phyloP scores from a whole-genome alignment of 2,888 invertebrate species.

The Napeogenes inachia region DNA sequence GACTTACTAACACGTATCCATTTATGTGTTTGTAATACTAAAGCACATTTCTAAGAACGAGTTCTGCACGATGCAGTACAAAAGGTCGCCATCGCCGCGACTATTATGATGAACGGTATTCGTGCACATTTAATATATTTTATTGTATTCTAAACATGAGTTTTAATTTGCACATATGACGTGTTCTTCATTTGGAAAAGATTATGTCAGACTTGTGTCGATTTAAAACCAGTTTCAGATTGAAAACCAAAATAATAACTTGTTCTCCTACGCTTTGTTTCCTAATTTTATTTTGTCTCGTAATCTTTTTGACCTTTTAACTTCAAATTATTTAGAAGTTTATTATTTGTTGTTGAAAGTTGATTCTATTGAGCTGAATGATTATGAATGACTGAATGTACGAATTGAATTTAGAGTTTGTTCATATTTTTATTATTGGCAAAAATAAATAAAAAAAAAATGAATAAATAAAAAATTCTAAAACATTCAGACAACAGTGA shows the following conservation, averaged over 20 bases:
- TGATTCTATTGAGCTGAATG: no score
- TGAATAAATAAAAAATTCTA: no score
- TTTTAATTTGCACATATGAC: slow-evolving; percentile 9
- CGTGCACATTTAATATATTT: slow-evolving; percentile 19
- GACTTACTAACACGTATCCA: background rate
- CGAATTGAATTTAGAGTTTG: no score
- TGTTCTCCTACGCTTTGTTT: slow-evolving; percentile 42
- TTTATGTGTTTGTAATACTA: slow-evolving; percentile 7
- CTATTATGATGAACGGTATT: slow-evolving; percentile 32
- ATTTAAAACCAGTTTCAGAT: slow-evolving; percentile 54
- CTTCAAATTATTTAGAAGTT: background rate
- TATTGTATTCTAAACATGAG: background rate
- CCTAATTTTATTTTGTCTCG: slow-evolving; percentile 8
- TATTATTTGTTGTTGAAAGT: no score
- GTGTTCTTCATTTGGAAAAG: slow-evolving; percentile 38
- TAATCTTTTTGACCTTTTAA: slow-evolving; percentile 7
- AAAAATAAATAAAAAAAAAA: no score
- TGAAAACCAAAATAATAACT: slow-evolving; percentile 34
- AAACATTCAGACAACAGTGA: no score
- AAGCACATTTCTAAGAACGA: slow-evolving; percentile 62
- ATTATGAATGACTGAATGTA: no score
- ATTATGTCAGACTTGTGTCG: slow-evolving; percentile 39
- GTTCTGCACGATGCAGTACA: slow-evolving; percentile 55
- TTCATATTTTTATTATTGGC: no score
- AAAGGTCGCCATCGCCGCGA: slow-evolving; percentile 35